A percentile compares a stretch with the other conserved stretches of the same genome.
phyloP scores from a whole-genome alignment of 2,113 vertebrate species.

The Limnothrissa miodon region DNA sequence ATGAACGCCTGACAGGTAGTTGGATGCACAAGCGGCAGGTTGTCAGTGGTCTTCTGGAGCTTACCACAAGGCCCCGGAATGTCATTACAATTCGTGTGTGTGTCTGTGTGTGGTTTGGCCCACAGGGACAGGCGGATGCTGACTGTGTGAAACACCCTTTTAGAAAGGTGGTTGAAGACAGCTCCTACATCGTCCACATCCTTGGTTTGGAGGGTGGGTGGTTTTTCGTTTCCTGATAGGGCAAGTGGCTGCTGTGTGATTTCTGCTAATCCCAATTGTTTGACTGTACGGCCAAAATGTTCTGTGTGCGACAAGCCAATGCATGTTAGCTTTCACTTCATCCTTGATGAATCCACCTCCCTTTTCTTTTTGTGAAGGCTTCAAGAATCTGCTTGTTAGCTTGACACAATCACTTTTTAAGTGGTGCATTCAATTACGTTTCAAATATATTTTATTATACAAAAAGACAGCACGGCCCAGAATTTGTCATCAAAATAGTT shows the following conservation, averaged over 20 bases:
- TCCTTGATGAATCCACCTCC: background rate
- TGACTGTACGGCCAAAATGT: background rate
- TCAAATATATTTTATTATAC: no score
- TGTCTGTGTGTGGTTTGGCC: background rate
- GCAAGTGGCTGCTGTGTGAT: no score
- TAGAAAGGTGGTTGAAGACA: background rate
- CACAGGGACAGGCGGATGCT: background rate
- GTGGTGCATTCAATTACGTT: background rate
- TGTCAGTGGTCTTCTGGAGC: conserved; percentile 32
- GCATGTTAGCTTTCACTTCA: background rate
- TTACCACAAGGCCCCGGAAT: conserved; percentile 24
- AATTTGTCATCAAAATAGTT: background rate
- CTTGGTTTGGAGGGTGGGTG: background rate
- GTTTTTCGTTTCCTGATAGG: background rate
- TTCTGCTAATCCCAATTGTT: background rate
- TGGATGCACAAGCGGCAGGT: background rate
- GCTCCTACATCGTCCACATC: background rate
- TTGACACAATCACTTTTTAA: background rate
- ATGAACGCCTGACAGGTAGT: background rate
- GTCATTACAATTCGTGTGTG: conserved; percentile 37
- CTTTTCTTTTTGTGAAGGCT: background rate
- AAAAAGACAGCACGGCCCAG: background rate
- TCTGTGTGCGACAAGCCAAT: background rate
- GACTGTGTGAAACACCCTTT: background rate
- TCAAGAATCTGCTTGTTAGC: conserved; percentile 1